Conservation (phyloP, 2,113 vertebrate species). For the Todiramphus chloris region DNA sequence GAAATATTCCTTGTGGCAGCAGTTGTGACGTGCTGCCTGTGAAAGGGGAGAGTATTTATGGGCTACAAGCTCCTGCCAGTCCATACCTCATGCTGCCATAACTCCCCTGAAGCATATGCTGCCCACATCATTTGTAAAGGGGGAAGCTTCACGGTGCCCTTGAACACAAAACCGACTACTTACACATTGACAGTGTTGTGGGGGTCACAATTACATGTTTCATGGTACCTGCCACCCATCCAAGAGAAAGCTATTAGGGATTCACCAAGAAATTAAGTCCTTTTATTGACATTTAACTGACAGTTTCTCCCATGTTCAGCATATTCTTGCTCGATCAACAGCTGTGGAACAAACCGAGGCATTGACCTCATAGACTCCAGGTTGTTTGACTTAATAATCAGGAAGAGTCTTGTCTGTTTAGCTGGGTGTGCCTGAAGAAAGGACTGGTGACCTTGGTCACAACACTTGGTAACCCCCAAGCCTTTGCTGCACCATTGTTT, state of each 20-base stretch:
- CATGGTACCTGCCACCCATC: background rate
- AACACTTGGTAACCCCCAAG: background rate
- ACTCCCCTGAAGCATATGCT: rapidly evolving
- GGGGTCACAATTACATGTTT: background rate
- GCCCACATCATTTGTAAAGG: rapidly evolving
- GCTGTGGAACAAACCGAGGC: conserved; percentile 6
- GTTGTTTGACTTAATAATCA: conserved; percentile 28
- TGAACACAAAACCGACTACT: background rate
- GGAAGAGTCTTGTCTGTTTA: background rate
- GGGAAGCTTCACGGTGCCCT: background rate
- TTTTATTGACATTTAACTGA: conserved; percentile 16
- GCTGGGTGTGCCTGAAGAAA: background rate
- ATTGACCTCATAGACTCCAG: background rate
- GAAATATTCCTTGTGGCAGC: background rate
- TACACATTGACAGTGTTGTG: background rate
- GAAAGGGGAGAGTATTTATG: background rate
- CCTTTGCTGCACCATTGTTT: background rate
- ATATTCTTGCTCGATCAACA: conserved; percentile 27
- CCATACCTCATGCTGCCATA: rapidly evolving
- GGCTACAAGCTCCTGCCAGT: background rate
- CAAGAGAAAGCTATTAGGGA: background rate
- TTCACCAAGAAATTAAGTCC: background rate
- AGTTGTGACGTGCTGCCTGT: background rate
- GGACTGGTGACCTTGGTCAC: background rate
- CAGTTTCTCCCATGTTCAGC: background rate